Conservation (phyloP, 1,140 invertebrate species). For the Calephelis nemesis region DNA sequence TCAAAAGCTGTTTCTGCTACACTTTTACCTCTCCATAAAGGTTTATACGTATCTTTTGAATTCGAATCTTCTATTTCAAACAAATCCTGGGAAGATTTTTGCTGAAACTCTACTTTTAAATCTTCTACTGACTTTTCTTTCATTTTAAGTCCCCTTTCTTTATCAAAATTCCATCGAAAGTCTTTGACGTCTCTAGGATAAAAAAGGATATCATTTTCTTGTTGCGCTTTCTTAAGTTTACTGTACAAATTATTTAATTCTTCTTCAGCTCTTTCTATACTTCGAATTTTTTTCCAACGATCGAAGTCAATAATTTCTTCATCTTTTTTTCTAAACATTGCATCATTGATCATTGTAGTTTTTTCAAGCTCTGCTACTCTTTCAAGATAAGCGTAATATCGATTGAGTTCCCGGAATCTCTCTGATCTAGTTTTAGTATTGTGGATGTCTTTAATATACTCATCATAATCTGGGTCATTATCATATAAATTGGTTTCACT, state of each 20-base stretch:
- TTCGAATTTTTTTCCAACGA: constrained; percentile 88
- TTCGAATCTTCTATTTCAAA: constrained; percentile 73
- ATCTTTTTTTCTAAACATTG: constrained; percentile 84
- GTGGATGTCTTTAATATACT: constrained; percentile 85
- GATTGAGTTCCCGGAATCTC: constrained; percentile 91
- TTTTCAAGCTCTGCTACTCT: constrained; percentile 90
- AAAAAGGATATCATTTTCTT: constrained; percentile 91
- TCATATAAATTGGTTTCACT: constrained; percentile 59
- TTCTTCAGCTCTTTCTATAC: constrained; percentile 89
- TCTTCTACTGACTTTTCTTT: constrained; percentile 94
- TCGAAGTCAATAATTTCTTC: constrained; percentile 93
- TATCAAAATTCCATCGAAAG: constrained; percentile 85
- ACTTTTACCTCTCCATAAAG: constrained; percentile 90
- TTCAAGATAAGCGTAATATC: constrained; percentile 92
- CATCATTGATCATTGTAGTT: constrained; percentile 84
- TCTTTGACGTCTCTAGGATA: constrained; percentile 85
- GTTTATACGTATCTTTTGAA: constrained; percentile 86
- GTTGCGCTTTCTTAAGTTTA: constrained; percentile 89
- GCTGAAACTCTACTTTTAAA: constrained; percentile 86
- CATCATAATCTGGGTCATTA: constrained; percentile 82
- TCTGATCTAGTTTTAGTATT: constrained; percentile 87
- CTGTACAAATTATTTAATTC: constrained; percentile 88
- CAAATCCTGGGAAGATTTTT: constrained; percentile 76
- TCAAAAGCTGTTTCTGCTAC: constrained; percentile 87
- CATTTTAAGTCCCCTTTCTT: constrained; percentile 87